Percentiles rank a stretch among this genome's conserved stretches.
These are phyloP conservation scores for Hippotragus niger DNA, from an alignment of 2,113 vertebrate species.

Conservation along the genomic window DNA sequence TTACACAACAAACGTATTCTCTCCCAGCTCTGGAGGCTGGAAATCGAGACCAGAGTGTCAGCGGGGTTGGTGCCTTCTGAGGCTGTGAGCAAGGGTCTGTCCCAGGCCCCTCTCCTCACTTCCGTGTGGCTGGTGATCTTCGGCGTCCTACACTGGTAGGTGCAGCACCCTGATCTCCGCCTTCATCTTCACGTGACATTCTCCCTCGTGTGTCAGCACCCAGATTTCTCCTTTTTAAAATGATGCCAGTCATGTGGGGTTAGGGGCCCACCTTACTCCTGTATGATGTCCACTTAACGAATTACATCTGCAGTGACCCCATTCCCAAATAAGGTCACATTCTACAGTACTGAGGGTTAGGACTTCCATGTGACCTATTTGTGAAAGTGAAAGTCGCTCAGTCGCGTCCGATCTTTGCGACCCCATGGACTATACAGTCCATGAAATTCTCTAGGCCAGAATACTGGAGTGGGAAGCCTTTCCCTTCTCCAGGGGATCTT, in stretches of 20 bases:
- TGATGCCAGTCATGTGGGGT: background rate
- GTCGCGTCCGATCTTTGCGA: accelerated
- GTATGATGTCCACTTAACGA: background rate
- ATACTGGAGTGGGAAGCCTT: background rate
- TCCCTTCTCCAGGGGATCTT: background rate
- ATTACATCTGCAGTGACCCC: background rate
- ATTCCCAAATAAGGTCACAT: background rate
- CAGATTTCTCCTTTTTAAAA: background rate
- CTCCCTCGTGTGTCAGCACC: background rate
- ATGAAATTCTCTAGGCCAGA: background rate
- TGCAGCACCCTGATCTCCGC: background rate
- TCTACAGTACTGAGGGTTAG: background rate
- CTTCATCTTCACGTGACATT: accelerated
- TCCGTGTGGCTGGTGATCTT: accelerated
- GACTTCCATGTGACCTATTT: background rate
- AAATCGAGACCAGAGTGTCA: background rate
- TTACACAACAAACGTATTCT: background rate
- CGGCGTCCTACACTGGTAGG: background rate
- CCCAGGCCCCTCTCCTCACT: no score
- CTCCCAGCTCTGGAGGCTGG: background rate
- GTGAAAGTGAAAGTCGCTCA: background rate
- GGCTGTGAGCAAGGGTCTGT: no score
- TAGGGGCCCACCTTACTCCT: background rate
- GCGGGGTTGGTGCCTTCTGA: background rate
- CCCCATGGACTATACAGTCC: background rate